These are phyloP conservation scores for Xiphorhynchus erythropygius DNA, from an alignment of 2,797 vertebrate genomes.

Conservation along the genomic window DNA sequence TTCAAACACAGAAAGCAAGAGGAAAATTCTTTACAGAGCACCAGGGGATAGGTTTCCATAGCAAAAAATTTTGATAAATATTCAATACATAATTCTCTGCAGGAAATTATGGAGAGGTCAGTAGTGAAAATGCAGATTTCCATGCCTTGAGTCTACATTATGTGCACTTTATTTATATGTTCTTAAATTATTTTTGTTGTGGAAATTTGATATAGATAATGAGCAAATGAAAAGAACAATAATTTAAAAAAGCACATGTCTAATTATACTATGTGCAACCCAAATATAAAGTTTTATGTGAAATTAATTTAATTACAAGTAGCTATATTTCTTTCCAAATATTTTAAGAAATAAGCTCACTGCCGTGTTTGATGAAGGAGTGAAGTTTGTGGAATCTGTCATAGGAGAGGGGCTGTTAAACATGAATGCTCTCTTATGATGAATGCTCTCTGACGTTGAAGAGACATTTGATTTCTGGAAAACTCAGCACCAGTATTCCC, in stretches of 20 bases:
- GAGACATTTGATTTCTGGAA: not conserved
- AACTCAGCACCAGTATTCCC: not conserved
- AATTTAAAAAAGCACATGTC: not conserved
- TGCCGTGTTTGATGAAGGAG: not conserved
- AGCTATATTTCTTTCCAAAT: not conserved
- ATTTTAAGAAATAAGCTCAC: not conserved
- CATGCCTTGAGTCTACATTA: not conserved
- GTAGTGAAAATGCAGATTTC: not conserved
- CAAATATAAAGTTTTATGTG: not conserved
- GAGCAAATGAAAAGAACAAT: not conserved
- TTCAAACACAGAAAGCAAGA: not conserved
- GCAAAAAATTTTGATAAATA: not conserved
- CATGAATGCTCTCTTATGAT: rapidly evolving
- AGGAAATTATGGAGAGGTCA: not conserved
- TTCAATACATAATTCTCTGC: not conserved
- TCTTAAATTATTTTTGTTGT: not conserved
- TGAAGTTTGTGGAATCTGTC: not conserved
- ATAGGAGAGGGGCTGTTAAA: not conserved
- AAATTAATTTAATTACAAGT: not conserved
- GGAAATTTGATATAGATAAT: not conserved
- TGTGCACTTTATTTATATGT: not conserved
- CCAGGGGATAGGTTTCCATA: not conserved
- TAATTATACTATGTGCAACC: not conserved
- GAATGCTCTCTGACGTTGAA: not conserved
- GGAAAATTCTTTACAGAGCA: not conserved